Base-by-base conservation (phyloP, 2,888 invertebrate species). In the Oligia strigilis region DNA sequence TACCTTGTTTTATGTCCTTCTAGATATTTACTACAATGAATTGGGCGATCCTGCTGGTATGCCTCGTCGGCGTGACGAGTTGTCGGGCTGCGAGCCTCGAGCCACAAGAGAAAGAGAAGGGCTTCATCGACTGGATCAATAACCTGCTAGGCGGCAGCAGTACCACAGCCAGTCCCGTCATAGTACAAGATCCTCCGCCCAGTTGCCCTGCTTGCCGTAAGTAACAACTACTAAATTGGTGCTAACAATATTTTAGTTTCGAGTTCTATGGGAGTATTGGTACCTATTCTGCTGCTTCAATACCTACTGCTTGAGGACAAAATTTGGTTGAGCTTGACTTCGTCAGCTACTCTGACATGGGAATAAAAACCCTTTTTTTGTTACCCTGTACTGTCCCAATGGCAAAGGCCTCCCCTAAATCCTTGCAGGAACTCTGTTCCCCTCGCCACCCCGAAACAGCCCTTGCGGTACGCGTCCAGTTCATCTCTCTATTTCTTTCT, bases 191-290 rank as follows among this genome's bases (percentile, higher is more conserved):
- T 46, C 94, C 96, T 4, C 96, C 97, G 0, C 92, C 93, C 6
- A 91, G 95, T 49, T 98, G 98, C 89, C 94, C 95, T 14, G 88
- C 94, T 69, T 98, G 98, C 90, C 95, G 98, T 98, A 90, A 96
- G 97, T 95, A 83, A 64, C 14, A 40, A 8, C 8, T 65, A 60
- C 8, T 0, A 29, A 19, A 52, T 62, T n/a, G 9, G 19, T 73
- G 43, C 14, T 8, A 72, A 4, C 17, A 55, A 52, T 43, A 13
- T 62, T 58, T 52, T 36, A 5, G 36, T 66, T 36, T 78, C 6
- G n/a, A 60, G 1, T 13, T 49, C 13, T n/a, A 6, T 23, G 3
- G 3, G 19, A 78, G 36, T 46, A 29, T 36, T 23, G 9, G 17
- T 40, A 65, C 58, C 1, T 49, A 40, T 23, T 60, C 13, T 5